A percentile compares a stretch with the other conserved stretches of the same genome.
phyloP scores from a whole-genome alignment of 2,797 vertebrate genomes.

The Melanotaenia nigrans region DNA sequence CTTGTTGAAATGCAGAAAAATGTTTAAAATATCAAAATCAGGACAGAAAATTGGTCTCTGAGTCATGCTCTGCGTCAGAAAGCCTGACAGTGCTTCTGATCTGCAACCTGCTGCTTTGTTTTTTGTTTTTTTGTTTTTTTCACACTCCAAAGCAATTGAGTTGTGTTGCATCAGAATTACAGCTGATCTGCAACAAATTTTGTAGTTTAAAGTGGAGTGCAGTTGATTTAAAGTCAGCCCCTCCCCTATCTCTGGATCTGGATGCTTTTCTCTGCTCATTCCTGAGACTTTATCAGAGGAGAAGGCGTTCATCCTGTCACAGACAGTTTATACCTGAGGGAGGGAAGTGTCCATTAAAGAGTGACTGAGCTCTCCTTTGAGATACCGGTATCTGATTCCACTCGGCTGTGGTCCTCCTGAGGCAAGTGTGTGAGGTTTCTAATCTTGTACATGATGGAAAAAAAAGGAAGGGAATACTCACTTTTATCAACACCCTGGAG shows the following conservation, averaged over 20 bases:
- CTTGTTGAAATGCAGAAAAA: constrained; percentile 25
- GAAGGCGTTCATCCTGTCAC: constrained; percentile 55
- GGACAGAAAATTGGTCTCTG: constrained; percentile 19
- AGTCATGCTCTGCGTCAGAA: constrained; percentile 19
- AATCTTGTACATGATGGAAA: constrained; percentile 43
- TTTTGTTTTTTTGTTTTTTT: constrained; percentile 48
- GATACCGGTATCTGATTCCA: constrained; percentile 58
- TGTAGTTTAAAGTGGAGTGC: constrained; percentile 36
- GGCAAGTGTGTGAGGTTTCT: constrained; percentile 39
- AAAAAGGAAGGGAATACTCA: constrained; percentile 14
- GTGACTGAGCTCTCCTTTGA: constrained; percentile 53
- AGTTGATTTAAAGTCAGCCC: constrained; percentile 37
- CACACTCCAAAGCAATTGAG: constrained; percentile 45
- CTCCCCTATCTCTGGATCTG: constrained; percentile 44
- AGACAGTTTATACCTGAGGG: constrained; percentile 52
- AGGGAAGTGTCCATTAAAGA: constrained; percentile 65
- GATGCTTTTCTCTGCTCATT: constrained; percentile 25
- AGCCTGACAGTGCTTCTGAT: neutral
- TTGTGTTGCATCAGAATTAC: constrained; percentile 67
- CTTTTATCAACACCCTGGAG: constrained; percentile 29
- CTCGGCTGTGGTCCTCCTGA: constrained; percentile 52
- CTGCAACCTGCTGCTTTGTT: constrained; percentile 23
- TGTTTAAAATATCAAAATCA: constrained; percentile 35
- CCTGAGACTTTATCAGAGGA: constrained; percentile 54
- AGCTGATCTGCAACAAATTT: constrained; percentile 43